Evolutionary conservation across 2,113 vertebrate species (phyloP).

Genomic region (Nothoprocta perdicaria): DNA sequence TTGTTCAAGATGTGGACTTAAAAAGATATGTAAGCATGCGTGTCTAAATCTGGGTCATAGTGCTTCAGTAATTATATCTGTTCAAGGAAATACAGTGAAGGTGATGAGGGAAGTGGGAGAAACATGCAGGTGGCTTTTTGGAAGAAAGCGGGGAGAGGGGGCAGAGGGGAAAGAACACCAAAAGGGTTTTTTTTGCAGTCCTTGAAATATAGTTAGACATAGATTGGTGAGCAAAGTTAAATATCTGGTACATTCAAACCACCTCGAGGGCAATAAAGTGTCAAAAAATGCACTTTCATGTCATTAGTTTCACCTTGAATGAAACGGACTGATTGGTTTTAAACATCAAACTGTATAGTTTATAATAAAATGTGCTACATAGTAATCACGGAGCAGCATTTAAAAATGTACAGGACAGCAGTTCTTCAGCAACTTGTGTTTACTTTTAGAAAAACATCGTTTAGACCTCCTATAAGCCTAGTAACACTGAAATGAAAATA

Average conservation of each 20-base stretch:
- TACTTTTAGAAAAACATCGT: background rate
- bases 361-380: background rate
- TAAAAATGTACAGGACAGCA: background rate
- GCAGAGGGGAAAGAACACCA: background rate
- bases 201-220: background rate
- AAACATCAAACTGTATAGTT: background rate
- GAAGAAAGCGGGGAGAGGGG: no score
- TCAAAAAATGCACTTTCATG: background rate
- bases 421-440: background rate
- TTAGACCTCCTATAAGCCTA: background rate
- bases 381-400: background rate
- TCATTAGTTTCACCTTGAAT: background rate
- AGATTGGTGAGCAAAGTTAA: background rate
- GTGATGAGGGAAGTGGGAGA: background rate
- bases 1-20: background rate
- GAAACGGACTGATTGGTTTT: background rate
- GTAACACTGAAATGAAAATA: constrained; percentile 36
- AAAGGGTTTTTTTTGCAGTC: background rate
- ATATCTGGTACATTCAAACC: background rate
- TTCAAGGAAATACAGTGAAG: background rate
- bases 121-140: background rate
- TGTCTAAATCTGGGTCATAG: background rate
- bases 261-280: background rate
- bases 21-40: constrained; percentile 35
- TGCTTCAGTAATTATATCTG: background rate